Evolutionary conservation across 2,888 invertebrate genomes (phyloP).

Genomic region (Stratiomys singularior): DNA sequence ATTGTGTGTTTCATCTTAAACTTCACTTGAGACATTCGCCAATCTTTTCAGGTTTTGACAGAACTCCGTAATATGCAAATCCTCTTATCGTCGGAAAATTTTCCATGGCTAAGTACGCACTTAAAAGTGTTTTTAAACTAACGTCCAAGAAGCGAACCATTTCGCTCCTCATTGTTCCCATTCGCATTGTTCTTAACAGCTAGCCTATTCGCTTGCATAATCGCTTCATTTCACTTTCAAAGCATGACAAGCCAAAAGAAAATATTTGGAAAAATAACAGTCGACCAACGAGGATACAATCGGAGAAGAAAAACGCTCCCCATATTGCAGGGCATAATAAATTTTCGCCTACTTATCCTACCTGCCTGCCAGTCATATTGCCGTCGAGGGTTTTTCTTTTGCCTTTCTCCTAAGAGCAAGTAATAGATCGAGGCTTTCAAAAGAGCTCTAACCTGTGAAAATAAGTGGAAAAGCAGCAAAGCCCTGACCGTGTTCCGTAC

Average conservation of each 20-base stretch:
- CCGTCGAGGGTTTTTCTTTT: neutral
- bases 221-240: slow-evolving; percentile 44
- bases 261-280: slow-evolving; percentile 16
- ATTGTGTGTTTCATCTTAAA: neutral
- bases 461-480: too few species aligned
- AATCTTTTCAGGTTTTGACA: neutral
- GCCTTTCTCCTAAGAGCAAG: neutral
- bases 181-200: neutral
- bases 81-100: slow-evolving; percentile 13
- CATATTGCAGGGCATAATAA: neutral
- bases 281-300: neutral
- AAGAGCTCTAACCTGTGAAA: too few species aligned
- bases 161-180: neutral
- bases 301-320: neutral
- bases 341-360: neutral
- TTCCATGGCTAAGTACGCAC: slow-evolving; percentile 6
- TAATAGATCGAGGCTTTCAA: neutral
- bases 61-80: slow-evolving; percentile 1
- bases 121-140: slow-evolving; percentile 28
- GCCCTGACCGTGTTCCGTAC: too few species aligned
- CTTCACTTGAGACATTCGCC: neutral
- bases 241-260: slow-evolving; percentile 8
- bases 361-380: neutral
- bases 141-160: slow-evolving; percentile 10
- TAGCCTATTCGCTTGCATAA: slow-evolving; percentile 24